A percentile compares a stretch with the other conserved stretches of the same genome.
These are phyloP conservation scores for Melozone crissalis DNA, from an alignment of 2,113 vertebrate genomes.

Conservation along the genomic window DNA sequence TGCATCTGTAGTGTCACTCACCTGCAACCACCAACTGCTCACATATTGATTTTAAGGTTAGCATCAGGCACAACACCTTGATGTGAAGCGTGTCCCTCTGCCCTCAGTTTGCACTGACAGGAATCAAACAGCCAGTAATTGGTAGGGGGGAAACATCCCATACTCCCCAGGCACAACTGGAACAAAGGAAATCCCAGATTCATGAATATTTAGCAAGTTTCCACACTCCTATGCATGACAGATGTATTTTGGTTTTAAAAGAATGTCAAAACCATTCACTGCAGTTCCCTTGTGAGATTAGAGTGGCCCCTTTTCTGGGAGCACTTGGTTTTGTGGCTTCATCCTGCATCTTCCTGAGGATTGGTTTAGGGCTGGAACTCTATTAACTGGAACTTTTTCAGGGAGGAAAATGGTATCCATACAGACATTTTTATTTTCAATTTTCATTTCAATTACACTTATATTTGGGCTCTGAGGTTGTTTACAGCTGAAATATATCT, in stretches of 20 bases:
- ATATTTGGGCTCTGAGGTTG: not conserved
- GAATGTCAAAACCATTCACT: not conserved
- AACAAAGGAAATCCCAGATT: not conserved
- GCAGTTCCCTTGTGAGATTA: not conserved
- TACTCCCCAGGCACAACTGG: not conserved
- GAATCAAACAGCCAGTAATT: not conserved
- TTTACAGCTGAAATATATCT: not conserved
- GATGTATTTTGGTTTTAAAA: conserved; percentile 2
- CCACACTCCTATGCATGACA: not conserved
- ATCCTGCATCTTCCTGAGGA: not conserved
- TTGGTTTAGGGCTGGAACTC: not conserved
- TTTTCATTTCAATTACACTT: not conserved
- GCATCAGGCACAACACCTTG: not conserved
- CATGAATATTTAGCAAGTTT: conserved; percentile 29
- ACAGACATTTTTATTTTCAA: not conserved
- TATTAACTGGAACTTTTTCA: not conserved
- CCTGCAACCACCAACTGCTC: not conserved
- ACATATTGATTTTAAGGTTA: not conserved
- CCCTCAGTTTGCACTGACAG: not conserved
- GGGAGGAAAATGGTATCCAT: not conserved
- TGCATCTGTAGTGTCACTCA: not conserved
- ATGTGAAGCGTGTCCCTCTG: not conserved
- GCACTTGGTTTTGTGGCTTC: not conserved
- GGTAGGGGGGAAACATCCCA: not conserved
- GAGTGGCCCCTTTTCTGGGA: not conserved